phyloP scores from a whole-genome alignment of 1,140 invertebrate species.

The Myzus persicae region DNA sequence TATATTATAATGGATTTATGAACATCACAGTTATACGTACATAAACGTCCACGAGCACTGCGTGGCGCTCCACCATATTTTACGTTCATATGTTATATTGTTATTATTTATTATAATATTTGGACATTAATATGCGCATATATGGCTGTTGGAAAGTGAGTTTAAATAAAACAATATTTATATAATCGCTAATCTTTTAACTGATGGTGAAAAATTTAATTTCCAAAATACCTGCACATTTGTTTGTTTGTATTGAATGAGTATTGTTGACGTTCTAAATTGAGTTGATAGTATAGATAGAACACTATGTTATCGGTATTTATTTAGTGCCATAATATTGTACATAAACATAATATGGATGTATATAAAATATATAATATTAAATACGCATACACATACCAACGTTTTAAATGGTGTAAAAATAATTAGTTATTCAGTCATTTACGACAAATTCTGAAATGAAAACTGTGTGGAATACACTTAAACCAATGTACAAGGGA shows the following conservation, averaged over 20 bases:
- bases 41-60: neutral
- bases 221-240: neutral
- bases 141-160: neutral
- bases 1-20: slow-evolving; percentile 36
- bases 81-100: neutral
- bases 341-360: neutral
- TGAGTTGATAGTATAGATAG: neutral
- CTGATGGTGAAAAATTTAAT: neutral
- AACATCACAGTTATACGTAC: neutral
- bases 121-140: neutral
- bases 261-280: neutral
- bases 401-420: neutral
- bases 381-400: neutral
- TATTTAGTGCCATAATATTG: neutral
- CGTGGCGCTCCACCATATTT: neutral
- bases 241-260: neutral
- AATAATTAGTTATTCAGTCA: neutral
- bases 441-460: neutral
- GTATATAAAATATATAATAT: neutral
- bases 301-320: no score
- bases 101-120: neutral
- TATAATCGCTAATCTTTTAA: neutral
- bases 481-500: no score
- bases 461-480: no score
- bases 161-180: neutral